These are phyloP conservation scores for Drosophila tsacasi DNA, from an alignment of 1,140 invertebrate genomes.

Conservation along the genomic window DNA sequence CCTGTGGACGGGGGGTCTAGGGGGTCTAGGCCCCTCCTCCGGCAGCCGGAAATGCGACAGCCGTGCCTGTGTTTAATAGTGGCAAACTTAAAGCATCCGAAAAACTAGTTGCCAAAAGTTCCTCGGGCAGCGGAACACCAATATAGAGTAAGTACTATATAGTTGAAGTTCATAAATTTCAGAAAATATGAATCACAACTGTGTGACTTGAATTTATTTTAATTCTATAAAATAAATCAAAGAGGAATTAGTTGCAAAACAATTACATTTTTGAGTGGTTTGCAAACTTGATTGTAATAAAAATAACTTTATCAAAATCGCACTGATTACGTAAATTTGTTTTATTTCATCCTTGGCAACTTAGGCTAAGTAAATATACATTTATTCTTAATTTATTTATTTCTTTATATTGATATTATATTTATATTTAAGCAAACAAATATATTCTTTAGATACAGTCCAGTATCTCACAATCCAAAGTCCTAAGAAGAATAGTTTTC, in stretches of 20 bases:
- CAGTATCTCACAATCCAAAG: no score
- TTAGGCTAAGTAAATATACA: neutral
- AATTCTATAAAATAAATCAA: neutral
- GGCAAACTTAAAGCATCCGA: conserved; percentile 48
- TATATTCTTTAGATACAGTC: neutral
- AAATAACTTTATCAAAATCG: no score
- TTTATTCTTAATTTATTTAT: neutral
- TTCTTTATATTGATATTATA: neutral
- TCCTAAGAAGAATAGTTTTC: neutral
- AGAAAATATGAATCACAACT: neutral
- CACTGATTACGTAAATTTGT: neutral
- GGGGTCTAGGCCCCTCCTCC: conserved; percentile 9
- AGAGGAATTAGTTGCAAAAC: neutral
- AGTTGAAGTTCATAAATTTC: conserved; percentile 8
- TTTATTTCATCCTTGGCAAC: neutral
- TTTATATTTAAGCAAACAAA: neutral
- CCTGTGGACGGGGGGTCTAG: neutral
- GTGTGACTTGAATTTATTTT: neutral
- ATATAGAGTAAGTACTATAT: neutral
- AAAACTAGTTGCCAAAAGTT: conserved; percentile 28
- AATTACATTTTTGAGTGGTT: neutral
- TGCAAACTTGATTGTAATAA: no score
- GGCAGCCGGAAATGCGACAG: conserved; percentile 53
- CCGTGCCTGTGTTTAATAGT: conserved; percentile 17
- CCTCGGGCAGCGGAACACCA: neutral